Evolutionary conservation across 1,140 invertebrate species (phyloP), one percentile per base, ranked within the genome.

Genomic region (Caenorhabditis briggsae): DNA sequence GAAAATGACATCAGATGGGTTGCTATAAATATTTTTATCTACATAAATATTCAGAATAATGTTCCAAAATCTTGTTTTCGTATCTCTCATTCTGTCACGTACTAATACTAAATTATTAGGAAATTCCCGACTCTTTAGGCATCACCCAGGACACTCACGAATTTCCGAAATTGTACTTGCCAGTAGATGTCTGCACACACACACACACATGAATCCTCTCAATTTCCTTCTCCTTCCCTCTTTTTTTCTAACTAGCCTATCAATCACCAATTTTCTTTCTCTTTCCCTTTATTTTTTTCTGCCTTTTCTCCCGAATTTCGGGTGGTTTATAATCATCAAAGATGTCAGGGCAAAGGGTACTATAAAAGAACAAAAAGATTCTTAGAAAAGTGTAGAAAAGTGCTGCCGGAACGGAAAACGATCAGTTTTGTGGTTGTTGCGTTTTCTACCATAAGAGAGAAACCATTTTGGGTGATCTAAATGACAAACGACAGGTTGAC

Each of bases 401-500:
- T 70, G 18, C 64, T 2, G 9, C 64, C 64, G 11, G 64, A 43
- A 61, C 59, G 59, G 59, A 61, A 61, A 43, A 70, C 64, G 33
- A 33, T 33, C 33, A 33, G 33, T 33, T 33, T 33, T 33, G 64
- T 70, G 48, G 23, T 78, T 78, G 46, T 48, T 78, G 46, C 43
- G 12, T 46, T 78, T 78, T 23, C 20, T 50, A 50, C 70, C 46
- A 25, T n/a, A n/a, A 18, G 16, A 14, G n/a, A 16, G 56, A 33
- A 78, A 46, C 64, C 16, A 46, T 18, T 78, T 23, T 78, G 16
- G 33, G 33, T 78, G 70, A 78, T 78, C 46, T 46, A 78, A 78
- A 78, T 78, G 33, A 11, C 33, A 14, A 78, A 46, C 50, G 70
- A 78, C 70, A 78, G 70, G 70, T 53, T 14, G 46, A 18, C 50